Evolutionary conservation across 2,888 invertebrate species (phyloP).

Genomic region (Eurytoma californica): DNA sequence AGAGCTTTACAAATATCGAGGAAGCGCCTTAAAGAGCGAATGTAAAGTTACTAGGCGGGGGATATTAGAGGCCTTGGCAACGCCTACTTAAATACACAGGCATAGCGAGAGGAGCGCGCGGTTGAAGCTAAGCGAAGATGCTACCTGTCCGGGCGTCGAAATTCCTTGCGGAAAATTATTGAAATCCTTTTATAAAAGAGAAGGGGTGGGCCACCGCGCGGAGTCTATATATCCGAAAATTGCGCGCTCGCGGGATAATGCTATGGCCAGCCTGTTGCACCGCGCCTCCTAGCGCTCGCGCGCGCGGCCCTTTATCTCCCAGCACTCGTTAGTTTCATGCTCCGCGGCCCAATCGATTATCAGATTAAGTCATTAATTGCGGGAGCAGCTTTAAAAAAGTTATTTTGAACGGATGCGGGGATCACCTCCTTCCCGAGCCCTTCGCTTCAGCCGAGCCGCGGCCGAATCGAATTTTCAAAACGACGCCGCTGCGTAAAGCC

Average conservation of each 20-base stretch:
- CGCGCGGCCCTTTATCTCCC: neutral
- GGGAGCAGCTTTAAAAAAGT: slow-evolving; percentile 3
- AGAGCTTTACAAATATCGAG: too few relatives aligned
- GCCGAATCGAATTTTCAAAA: too few relatives aligned
- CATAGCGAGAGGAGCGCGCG: slow-evolving; percentile 46
- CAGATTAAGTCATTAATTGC: slow-evolving; percentile 45
- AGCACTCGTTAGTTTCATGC: slow-evolving; percentile 46
- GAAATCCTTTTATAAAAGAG: slow-evolving; percentile 60
- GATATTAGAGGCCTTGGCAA: too few relatives aligned
- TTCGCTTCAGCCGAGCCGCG: too few relatives aligned
- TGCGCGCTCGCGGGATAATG: slow-evolving; percentile 19
- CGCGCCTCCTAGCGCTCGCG: neutral
- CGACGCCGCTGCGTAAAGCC: too few relatives aligned
- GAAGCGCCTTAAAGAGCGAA: too few relatives aligned
- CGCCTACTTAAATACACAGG: slow-evolving; percentile 11
- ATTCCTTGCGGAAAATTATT: slow-evolving; percentile 68
- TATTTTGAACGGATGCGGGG: neutral
- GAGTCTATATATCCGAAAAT: slow-evolving; percentile 21
- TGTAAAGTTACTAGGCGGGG: too few relatives aligned
- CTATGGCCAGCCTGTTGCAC: neutral
- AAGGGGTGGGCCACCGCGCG: slow-evolving; percentile 5
- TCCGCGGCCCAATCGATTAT: slow-evolving; percentile 45
- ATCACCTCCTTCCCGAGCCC: too few relatives aligned
- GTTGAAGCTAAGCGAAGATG: slow-evolving; percentile 51
- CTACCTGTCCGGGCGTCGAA: slow-evolving; percentile 72